These are phyloP conservation scores for Cyprinodon brontotheroides DNA, from an alignment of 2,113 vertebrate species.

Conservation along the genomic window DNA sequence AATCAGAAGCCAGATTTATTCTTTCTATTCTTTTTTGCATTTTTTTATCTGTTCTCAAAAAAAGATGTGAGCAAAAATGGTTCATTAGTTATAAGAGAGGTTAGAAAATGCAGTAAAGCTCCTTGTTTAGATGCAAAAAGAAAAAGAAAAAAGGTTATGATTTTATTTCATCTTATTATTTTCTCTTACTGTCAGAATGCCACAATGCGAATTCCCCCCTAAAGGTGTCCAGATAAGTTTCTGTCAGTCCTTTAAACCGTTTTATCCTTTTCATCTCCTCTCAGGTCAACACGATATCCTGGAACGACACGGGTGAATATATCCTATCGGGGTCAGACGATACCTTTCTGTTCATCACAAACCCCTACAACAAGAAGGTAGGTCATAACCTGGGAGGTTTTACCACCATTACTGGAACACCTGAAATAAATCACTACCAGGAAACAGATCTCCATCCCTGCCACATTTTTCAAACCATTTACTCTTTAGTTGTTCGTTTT, in stretches of 20 bases:
- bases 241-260: not conserved
- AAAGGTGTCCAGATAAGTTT: not conserved
- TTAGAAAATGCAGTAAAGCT: not conserved
- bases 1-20: not conserved
- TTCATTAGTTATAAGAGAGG: not conserved
- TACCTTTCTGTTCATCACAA: conserved; percentile 94
- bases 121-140: not conserved
- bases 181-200: not conserved
- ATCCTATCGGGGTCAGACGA: conserved; percentile 98
- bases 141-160: not conserved
- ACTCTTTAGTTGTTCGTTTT: no score
- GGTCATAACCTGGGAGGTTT: not conserved
- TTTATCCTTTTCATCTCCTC: conserved; percentile 18
- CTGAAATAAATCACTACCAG: no score
- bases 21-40: not conserved
- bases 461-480: no score
- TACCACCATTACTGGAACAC: not conserved
- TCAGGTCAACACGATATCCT: conserved; percentile 98
- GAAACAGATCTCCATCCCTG: no score
- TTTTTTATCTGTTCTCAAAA: not conserved
- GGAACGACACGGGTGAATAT: conserved; percentile 98
- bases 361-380: conserved; percentile 96
- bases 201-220: no score
- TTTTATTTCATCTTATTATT: not conserved
- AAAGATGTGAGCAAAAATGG: not conserved